phyloP scores from a whole-genome alignment of 2,888 invertebrate species.

The Tipula vernalis region DNA sequence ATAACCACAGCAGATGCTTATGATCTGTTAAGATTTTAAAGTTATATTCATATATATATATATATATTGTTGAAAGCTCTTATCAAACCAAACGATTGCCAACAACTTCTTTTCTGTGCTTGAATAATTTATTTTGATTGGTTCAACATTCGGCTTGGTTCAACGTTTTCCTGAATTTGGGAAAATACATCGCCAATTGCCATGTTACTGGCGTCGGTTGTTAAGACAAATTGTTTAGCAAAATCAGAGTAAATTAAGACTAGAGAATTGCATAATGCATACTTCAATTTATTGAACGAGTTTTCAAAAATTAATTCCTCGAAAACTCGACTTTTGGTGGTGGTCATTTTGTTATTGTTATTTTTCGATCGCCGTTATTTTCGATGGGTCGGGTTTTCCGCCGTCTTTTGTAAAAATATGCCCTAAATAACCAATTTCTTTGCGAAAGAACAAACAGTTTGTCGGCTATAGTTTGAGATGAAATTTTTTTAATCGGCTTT shows the following conservation, averaged over 20 bases:
- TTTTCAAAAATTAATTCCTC: too few relatives aligned
- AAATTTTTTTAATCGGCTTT: background rate
- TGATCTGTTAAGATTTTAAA: constrained; percentile 24
- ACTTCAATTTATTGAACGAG: background rate
- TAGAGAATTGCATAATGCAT: background rate
- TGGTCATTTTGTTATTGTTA: background rate
- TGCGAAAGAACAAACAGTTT: background rate
- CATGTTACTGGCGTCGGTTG: background rate
- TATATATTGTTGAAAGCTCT: too few relatives aligned
- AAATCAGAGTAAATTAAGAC: background rate
- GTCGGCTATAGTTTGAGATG: background rate
- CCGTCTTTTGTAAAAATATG: background rate
- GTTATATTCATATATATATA: too few relatives aligned
- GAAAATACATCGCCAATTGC: background rate
- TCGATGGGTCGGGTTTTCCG: background rate
- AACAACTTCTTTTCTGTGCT: constrained; percentile 18
- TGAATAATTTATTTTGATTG: constrained; percentile 18
- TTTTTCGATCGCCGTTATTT: background rate
- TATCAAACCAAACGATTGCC: too few relatives aligned
- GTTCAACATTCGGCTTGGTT: constrained; percentile 17
- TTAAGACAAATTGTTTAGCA: background rate
- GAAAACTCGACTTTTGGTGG: background rate
- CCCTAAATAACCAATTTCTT: background rate
- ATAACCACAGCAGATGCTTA: constrained; percentile 15
- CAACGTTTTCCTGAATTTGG: background rate